Evolutionary conservation across 2,113 vertebrate species (phyloP), one percentile per base, ranked within the genome.

Genomic region (Pampusana beccarii): DNA sequence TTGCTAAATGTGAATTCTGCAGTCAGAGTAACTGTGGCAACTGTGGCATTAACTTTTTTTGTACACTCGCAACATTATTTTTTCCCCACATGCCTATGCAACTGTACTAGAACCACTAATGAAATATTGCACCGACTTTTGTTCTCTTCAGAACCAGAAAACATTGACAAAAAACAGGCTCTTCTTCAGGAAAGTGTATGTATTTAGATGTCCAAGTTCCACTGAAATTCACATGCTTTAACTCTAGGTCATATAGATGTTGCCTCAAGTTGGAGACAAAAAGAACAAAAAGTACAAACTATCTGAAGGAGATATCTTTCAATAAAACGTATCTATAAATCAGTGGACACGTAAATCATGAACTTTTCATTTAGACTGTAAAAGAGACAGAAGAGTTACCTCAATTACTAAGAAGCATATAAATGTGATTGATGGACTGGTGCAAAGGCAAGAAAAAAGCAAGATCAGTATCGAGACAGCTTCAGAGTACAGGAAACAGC

Each of bases 361-460:
- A 86, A 61, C 8, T 18, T 61, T 51, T 72, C 36, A 44, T 58
- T 88, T 53, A 67, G 67, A 38, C 11, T 53, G 11, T 81, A 74
- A 95, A 95, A 70, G 56, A 65, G 64, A 69, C 31, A 93, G 66
- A 91, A 77, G n/a, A 62, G 36, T 90, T 90, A 42, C 70, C 54
- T 88, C 66, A 80, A 0, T 91, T 80, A 82, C 62, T 88, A 57
- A 75, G 23, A 66, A 53, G 5, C 26, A 75, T 34, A 80, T 85
- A 82, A 92, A 87, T 73, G 46, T 88, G 78, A 91, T 85, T 79
- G 62, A 92, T 91, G 65, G n/a, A 46, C 34, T 51, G 53, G 24
- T 7, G 29, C 48, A 72, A 95, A 96, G 34, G 20, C 56, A 74
- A 87, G 46, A 66, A 38, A 73, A 90, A 90, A 56, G 20, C 28